Evolutionary conservation across 2,888 invertebrate genomes (phyloP), one percentile per base, ranked within the genome.

Genomic region (Dioctria linearis): DNA sequence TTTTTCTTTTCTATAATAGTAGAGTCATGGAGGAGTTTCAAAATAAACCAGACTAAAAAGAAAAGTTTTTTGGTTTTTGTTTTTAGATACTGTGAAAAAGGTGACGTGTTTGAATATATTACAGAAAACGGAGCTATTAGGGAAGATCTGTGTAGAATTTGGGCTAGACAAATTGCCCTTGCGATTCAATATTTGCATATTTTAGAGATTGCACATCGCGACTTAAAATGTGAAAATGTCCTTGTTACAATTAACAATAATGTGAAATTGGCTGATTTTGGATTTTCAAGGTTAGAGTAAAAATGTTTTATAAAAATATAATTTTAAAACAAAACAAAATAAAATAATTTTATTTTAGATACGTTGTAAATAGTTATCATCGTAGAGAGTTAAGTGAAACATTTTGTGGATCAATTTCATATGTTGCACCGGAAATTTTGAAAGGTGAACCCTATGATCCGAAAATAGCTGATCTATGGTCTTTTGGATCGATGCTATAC

Each of bases 341-440:
- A n/a, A 5, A 46, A 46, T 2, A 1, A 46, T 6, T 46, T 46
- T 46, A 54, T 11, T 54, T 54, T 54, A 54, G 54, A 54, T 11
- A n/a, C 11, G 11, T 11, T n/a, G 4, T 54, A 4, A n/a, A n/a
- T 11, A 4, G 11, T 11, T 11, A 11, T 54, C 8, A 54, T n/a
- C 6, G 4, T 4, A 54, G n/a, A n/a, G 54, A 11, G 11, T 4
- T 93, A 73, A 95, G 95, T 84, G 92, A 93, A 85, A 96, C 96
- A 0, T 96, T 94, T 86, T 96, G 96, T 86, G 96, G 96, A 0
- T 95, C 95, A 11, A 89, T 96, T 11, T 95, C 95, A 5, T 97
- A 97, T 87, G 96, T 95, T 0, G 95, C 96, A 0, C 96, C 96
- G 0, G 96, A 97, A 88, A 93, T 97, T 81, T 89, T 96, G 79